These are phyloP conservation scores for Lophura nycthemera DNA, from an alignment of 2,113 vertebrate genomes.

Conservation along the genomic window DNA sequence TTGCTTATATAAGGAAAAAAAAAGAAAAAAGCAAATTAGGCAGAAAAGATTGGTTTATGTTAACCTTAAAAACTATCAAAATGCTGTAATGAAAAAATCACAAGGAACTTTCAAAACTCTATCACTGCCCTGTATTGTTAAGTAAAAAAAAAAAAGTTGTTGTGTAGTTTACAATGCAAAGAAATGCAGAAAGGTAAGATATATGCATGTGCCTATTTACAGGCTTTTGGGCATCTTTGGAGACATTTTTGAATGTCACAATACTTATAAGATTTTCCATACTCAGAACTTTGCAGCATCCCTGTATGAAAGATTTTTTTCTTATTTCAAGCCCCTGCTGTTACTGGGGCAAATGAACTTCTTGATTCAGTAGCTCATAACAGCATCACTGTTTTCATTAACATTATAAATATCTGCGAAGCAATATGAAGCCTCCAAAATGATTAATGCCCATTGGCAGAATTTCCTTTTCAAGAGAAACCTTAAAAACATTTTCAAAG, in stretches of 20 bases:
- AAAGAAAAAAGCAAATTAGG: not conserved
- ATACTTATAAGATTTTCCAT: not conserved
- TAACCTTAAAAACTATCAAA: not conserved
- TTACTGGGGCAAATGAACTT: not conserved
- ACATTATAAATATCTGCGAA: not conserved
- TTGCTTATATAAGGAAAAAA: not conserved
- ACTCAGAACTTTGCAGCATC: not conserved
- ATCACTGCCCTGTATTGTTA: not conserved
- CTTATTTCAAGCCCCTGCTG: not conserved
- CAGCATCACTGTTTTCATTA: not conserved
- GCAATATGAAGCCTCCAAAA: not conserved
- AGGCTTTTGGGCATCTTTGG: not conserved
- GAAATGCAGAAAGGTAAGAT: not conserved
- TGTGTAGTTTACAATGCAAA: not conserved
- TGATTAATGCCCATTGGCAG: not conserved
- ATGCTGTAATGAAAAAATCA: not conserved
- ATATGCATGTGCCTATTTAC: not conserved
- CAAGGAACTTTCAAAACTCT: not conserved
- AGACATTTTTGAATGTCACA: not conserved
- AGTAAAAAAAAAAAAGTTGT: not conserved
- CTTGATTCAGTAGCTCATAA: not conserved
- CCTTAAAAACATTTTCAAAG: not conserved
- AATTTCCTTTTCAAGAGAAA: slow-evolving; percentile 19
- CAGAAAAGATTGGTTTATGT: not conserved
- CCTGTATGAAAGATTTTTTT: not conserved